Conservation (phyloP, 2,113 vertebrate genomes). For the Scalopus aquaticus region DNA sequence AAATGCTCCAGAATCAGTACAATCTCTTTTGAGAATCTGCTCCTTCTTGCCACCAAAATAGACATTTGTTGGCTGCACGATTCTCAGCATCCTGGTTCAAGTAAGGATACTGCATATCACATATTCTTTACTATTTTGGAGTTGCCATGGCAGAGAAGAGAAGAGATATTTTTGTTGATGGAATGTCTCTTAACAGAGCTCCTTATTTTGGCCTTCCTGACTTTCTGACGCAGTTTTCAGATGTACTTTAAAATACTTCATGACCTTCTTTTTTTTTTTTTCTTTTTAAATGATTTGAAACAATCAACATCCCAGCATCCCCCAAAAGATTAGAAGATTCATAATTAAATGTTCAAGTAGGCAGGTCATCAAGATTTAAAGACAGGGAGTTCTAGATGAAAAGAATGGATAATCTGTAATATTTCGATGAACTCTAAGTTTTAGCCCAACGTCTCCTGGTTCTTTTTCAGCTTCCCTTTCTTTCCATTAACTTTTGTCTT, state of each 20-base stretch:
- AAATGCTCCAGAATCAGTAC: not conserved
- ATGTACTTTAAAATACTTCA: slow-evolving; percentile 54
- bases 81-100: slow-evolving; percentile 72
- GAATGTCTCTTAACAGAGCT: slow-evolving; percentile 76
- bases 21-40: slow-evolving; percentile 27
- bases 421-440: slow-evolving; percentile 32
- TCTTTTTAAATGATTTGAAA: not conserved
- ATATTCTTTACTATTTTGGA: slow-evolving; percentile 81
- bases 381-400: not conserved
- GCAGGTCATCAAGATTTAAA: not conserved
- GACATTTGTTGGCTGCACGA: slow-evolving; percentile 13
- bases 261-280: not conserved
- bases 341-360: not conserved
- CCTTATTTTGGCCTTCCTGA: slow-evolving; percentile 73
- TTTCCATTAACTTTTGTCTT: slow-evolving; percentile 25
- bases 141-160: slow-evolving; percentile 76
- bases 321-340: not conserved
- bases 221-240: slow-evolving; percentile 71
- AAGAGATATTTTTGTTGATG: slow-evolving; percentile 77
- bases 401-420: slow-evolving; percentile 2
- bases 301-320: slow-evolving; percentile 16
- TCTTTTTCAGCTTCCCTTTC: not conserved
- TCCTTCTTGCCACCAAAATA: slow-evolving; percentile 64
- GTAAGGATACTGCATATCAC: slow-evolving; percentile 71
- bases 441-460: not conserved